Conservation (phyloP, 2,888 invertebrate species). For the Rhodophaea formosa region DNA sequence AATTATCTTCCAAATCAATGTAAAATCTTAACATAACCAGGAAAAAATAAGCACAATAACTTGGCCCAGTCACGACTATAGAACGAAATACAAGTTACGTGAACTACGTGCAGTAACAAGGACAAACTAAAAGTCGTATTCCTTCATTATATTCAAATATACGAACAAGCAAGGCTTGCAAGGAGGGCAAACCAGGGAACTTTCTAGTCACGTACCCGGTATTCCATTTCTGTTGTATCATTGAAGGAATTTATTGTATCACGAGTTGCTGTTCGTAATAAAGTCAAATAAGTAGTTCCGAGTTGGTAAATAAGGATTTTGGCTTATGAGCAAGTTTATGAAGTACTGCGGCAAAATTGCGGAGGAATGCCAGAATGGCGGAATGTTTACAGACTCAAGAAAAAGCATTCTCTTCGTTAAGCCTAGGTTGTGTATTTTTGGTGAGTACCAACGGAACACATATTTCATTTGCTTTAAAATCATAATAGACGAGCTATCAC, state of each 20-base stretch:
- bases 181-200: slow-evolving; percentile 36
- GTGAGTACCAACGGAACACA: too few relatives aligned
- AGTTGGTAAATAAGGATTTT: neutral
- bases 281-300: neutral
- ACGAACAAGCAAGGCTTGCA: slow-evolving; percentile 21
- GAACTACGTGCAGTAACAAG: slow-evolving; percentile 18
- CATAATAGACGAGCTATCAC: too few relatives aligned
- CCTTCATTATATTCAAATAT: slow-evolving; percentile 23
- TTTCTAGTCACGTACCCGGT: slow-evolving; percentile 51
- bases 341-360: neutral
- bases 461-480: too few relatives aligned
- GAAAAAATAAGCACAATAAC: too few relatives aligned
- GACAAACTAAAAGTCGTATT: slow-evolving; percentile 22
- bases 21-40: too few relatives aligned
- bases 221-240: slow-evolving; percentile 52
- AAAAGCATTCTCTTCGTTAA: too few relatives aligned
- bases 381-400: too few relatives aligned
- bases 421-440: too few relatives aligned
- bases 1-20: too few relatives aligned
- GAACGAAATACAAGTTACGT: neutral
- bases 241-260: slow-evolving; percentile 49
- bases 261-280: slow-evolving; percentile 29
- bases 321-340: neutral
- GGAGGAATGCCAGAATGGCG: neutral
- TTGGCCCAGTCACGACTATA: neutral